Conservation (phyloP, 92 coral and sea anemone species). For the Bergia sp. region DNA sequence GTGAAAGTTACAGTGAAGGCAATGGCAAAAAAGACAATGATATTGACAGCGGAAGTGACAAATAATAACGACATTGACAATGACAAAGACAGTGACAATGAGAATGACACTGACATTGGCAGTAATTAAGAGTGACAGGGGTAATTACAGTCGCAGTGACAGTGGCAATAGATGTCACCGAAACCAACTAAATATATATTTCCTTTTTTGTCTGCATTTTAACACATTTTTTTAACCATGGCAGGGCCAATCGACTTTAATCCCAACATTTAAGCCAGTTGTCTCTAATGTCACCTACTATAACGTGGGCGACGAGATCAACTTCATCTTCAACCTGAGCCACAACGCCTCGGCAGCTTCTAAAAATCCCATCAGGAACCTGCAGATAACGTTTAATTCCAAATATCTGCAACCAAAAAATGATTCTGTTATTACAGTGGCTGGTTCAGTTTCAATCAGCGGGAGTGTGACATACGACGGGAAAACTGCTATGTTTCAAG, state of each 20-base stretch:
- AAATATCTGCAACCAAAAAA: constrained; percentile 47
- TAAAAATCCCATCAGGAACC: constrained; percentile 31
- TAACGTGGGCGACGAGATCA: constrained; percentile 68
- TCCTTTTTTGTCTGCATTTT: not conserved
- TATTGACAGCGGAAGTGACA: too few species aligned
- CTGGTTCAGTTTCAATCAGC: not conserved
- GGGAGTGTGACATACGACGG: constrained; percentile 33
- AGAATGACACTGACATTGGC: too few species aligned
- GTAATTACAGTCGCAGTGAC: too few species aligned
- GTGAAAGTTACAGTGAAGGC: too few species aligned
- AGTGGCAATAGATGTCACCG: too few species aligned
- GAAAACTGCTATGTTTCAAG: constrained; percentile 2
- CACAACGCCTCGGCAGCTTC: constrained; percentile 65
- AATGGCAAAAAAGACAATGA: too few species aligned
- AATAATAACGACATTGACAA: too few species aligned
- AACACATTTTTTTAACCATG: not conserved
- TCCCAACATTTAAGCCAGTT: constrained; percentile 52
- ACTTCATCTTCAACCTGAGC: constrained; percentile 56
- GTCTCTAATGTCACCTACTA: constrained; percentile 73
- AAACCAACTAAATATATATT: not conserved
- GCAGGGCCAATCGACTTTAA: constrained; percentile 54
- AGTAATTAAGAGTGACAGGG: too few species aligned
- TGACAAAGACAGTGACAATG: too few species aligned
- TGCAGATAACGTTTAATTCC: constrained; percentile 56
- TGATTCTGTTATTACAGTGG: not conserved